Percentiles rank a stretch among this genome's conserved stretches.
These are phyloP conservation scores for Heliconius hermathena DNA, from an alignment of 1,140 invertebrate genomes.

Conservation along the genomic window DNA sequence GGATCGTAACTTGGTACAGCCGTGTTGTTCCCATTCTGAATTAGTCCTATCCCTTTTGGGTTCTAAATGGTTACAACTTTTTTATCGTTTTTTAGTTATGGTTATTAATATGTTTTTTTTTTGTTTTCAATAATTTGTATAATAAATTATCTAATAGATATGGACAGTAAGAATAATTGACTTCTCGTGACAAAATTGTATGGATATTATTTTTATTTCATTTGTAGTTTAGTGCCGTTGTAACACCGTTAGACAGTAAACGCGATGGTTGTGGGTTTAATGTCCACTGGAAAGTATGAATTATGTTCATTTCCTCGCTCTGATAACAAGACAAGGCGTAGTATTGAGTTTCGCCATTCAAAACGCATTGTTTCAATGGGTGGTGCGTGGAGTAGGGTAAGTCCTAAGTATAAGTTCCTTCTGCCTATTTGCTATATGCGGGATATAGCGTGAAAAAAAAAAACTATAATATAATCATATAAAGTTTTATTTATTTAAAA, in stretches of 20 bases:
- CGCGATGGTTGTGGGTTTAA: too few species aligned
- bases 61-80: constrained; percentile 14
- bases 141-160: not conserved
- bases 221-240: too few species aligned
- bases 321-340: not conserved
- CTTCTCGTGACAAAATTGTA: too few species aligned
- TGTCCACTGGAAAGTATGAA: too few species aligned
- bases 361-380: not conserved
- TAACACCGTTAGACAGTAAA: too few species aligned
- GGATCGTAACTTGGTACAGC: constrained; percentile 32
- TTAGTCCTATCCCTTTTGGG: constrained; percentile 21
- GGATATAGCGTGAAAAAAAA: not conserved
- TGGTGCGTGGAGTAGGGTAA: too few species aligned
- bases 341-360: not conserved
- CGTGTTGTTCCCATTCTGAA: constrained; percentile 23
- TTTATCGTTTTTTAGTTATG: not conserved
- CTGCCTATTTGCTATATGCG: not conserved
- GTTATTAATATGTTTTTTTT: not conserved
- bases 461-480: not conserved
- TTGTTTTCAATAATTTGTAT: too few species aligned
- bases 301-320: too few species aligned
- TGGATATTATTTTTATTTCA: too few species aligned
- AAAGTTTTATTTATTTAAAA: too few species aligned
- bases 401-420: not conserved
- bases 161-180: too few species aligned